Conservation (phyloP, 2,888 invertebrate genomes). For the Mythimna impura region DNA sequence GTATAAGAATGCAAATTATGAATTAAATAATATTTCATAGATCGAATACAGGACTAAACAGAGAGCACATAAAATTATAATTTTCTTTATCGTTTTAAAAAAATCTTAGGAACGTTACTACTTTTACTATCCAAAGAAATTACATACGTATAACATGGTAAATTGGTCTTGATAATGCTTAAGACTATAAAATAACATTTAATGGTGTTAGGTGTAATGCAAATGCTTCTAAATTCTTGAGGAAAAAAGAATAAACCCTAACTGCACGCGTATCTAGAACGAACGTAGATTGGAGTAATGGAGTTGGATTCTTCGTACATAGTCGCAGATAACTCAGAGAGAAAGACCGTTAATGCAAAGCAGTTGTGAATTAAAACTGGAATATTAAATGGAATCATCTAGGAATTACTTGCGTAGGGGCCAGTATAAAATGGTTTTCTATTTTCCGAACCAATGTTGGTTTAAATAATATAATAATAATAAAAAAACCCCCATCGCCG, state of each 20-base stretch:
- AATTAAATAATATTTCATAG: too few relatives aligned
- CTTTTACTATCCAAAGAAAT: too few relatives aligned
- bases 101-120: too few relatives aligned
- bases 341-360: slow-evolving; percentile 15
- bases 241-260: not conserved
- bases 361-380: slow-evolving; percentile 9
- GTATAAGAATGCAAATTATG: too few relatives aligned
- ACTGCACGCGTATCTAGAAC: not conserved
- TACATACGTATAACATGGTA: too few relatives aligned
- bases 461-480: too few relatives aligned
- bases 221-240: slow-evolving; percentile 19
- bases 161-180: too few relatives aligned
- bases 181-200: too few relatives aligned
- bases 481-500: too few relatives aligned
- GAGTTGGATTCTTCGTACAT: slow-evolving; percentile 27
- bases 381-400: slow-evolving; percentile 12
- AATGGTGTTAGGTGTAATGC: not conserved
- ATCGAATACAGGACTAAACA: too few relatives aligned
- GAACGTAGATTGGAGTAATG: slow-evolving; percentile 7
- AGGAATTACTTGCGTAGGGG: not conserved
- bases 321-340: slow-evolving; percentile 13
- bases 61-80: too few relatives aligned
- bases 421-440: not conserved
- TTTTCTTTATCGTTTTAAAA: too few relatives aligned
- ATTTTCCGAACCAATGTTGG: not conserved